Percentiles rank a stretch among this genome's conserved stretches.
These are phyloP conservation scores for Steinernema feltiae DNA, from an alignment of 1,140 invertebrate genomes.

Conservation along the genomic window DNA sequence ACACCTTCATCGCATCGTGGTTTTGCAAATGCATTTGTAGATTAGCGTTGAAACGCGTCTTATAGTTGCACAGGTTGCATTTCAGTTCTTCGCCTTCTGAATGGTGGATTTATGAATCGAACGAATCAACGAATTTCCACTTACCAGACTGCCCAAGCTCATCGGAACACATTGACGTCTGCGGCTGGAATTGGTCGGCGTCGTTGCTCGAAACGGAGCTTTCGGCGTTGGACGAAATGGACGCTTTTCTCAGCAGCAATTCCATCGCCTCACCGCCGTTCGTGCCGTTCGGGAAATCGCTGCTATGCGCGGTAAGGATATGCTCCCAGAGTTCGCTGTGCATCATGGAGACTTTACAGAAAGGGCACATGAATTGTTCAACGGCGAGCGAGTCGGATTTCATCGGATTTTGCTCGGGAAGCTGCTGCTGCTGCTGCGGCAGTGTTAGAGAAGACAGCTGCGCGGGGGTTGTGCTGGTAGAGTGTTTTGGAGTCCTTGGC, in stretches of 20 bases:
- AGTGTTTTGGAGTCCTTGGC: slow-evolving; percentile 20
- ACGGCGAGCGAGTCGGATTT: neutral
- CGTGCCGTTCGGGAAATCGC: neutral
- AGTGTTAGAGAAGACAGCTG: neutral
- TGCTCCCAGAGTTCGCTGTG: neutral
- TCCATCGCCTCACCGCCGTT: slow-evolving; percentile 15
- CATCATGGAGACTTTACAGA: neutral
- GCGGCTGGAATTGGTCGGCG: slow-evolving; percentile 19
- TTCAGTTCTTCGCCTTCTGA: neutral
- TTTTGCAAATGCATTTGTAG: slow-evolving; percentile 30
- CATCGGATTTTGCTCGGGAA: neutral
- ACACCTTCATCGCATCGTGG: slow-evolving; percentile 28
- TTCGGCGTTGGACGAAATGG: neutral
- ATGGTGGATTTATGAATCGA: too few relatives aligned
- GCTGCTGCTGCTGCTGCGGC: too few relatives aligned
- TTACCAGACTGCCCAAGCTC: neutral
- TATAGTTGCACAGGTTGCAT: slow-evolving; percentile 25
- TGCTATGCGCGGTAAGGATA: neutral
- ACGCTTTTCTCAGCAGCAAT: slow-evolving; percentile 23
- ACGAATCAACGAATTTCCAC: neutral
- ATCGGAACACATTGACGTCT: slow-evolving; percentile 12
- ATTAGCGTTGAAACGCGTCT: slow-evolving; percentile 21
- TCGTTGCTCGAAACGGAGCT: neutral
- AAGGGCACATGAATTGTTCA: neutral
- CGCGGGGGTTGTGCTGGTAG: slow-evolving; percentile 14